These are phyloP conservation scores for Nycticryphes semicollaris DNA, from an alignment of 2,113 vertebrate species.

Conservation along the genomic window DNA sequence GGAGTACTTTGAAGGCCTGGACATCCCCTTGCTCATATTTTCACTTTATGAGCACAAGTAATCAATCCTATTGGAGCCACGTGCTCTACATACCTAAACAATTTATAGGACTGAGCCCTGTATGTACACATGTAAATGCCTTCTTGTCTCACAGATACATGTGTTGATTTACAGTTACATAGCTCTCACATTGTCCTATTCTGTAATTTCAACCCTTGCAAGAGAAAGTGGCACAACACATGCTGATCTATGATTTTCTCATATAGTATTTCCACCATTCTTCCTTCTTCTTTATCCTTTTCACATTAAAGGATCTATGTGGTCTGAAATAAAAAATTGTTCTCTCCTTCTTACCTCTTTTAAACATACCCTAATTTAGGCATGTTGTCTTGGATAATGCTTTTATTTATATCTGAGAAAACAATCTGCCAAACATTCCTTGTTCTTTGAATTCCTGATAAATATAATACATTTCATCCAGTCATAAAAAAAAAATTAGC, in stretches of 20 bases:
- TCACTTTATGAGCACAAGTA: neutral
- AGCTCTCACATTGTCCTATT: neutral
- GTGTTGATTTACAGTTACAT: neutral
- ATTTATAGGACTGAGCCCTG: neutral
- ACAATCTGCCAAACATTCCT: slow-evolving; percentile 33
- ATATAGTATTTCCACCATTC: neutral
- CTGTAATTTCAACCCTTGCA: neutral
- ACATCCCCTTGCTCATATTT: neutral
- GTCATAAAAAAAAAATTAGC: neutral
- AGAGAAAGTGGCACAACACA: neutral
- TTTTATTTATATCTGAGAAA: slow-evolving; percentile 52
- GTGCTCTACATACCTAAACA: neutral
- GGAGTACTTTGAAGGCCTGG: neutral
- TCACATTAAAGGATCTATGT: neutral
- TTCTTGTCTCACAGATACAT: neutral
- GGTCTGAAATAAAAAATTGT: neutral
- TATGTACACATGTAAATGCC: rapidly evolving
- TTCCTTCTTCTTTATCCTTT: neutral
- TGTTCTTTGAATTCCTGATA: slow-evolving; percentile 41
- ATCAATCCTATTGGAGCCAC: neutral
- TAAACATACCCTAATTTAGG: slow-evolving; percentile 50
- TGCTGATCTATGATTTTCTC: neutral
- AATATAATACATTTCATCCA: slow-evolving; percentile 44
- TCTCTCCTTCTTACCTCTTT: neutral
- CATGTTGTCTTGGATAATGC: slow-evolving; percentile 14